Evolutionary conservation across 2,113 vertebrate species (phyloP).

Genomic region (Sus scrofa): T2T-Sscrofa CM000824.6:142617001-142617500

Average conservation of each 20-base stretch:
- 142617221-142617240: neutral
- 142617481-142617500: neutral
- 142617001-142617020: too few relatives aligned
- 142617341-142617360: too few relatives aligned
- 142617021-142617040: too few relatives aligned
- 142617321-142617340: too few relatives aligned
- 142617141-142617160: too few relatives aligned
- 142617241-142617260: slow-evolving; percentile 11
- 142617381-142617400: neutral
- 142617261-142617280: neutral
- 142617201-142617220: slow-evolving; percentile 16
- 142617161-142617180: too few relatives aligned
- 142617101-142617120: too few relatives aligned
- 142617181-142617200: slow-evolving; percentile 30
- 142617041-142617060: too few relatives aligned
- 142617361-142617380: neutral
- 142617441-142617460: neutral
- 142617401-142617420: neutral
- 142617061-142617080: too few relatives aligned
- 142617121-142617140: too few relatives aligned
- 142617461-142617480: slow-evolving; percentile 30
- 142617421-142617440: slow-evolving; percentile 21
- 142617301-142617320: slow-evolving; percentile 13
- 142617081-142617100: too few relatives aligned
- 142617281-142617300: slow-evolving; percentile 26